These are phyloP conservation scores for Xiphophorus maculatus DNA, from an alignment of 2,113 vertebrate species.

Conservation along the genomic window DNA sequence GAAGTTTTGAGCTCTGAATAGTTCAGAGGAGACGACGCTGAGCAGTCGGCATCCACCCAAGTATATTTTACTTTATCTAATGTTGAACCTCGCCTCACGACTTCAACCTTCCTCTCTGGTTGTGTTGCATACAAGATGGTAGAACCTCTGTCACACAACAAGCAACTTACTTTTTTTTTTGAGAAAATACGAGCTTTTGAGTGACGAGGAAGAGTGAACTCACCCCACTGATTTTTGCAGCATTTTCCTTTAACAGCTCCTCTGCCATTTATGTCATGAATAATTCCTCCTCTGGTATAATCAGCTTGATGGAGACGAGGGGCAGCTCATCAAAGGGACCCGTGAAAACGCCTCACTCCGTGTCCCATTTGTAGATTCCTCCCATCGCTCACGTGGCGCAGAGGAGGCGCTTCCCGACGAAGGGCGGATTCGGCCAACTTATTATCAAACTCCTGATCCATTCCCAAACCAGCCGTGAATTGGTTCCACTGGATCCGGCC, in stretches of 20 bases:
- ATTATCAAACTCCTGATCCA: constrained; percentile 29
- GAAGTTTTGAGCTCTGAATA: constrained; percentile 32
- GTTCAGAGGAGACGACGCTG: constrained; percentile 40
- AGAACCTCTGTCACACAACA: neutral
- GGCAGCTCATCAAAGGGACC: constrained; percentile 33
- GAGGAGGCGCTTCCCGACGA: constrained; percentile 48
- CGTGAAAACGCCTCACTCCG: constrained; percentile 22
- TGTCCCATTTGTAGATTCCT: constrained; percentile 46
- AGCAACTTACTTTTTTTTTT: neutral
- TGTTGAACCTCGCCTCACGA: constrained; percentile 32
- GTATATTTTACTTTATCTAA: constrained; percentile 29
- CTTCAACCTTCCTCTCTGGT: neutral
- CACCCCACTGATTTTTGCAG: constrained; percentile 67
- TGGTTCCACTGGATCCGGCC: neutral
- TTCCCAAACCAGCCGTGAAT: constrained; percentile 13
- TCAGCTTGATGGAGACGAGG: constrained; percentile 18
- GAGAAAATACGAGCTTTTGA: neutral
- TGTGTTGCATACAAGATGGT: neutral
- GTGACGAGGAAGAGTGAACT: constrained; percentile 34
- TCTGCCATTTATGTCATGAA: constrained; percentile 77
- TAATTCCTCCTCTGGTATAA: constrained; percentile 16
- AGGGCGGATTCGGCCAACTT: constrained; percentile 27
- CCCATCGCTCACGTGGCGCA: neutral
- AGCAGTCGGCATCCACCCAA: constrained; percentile 47
- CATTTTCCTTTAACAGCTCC: constrained; percentile 62